Evolutionary conservation across 2,888 invertebrate genomes (phyloP).

Genomic region (Drosophila kambysellisi): DNA sequence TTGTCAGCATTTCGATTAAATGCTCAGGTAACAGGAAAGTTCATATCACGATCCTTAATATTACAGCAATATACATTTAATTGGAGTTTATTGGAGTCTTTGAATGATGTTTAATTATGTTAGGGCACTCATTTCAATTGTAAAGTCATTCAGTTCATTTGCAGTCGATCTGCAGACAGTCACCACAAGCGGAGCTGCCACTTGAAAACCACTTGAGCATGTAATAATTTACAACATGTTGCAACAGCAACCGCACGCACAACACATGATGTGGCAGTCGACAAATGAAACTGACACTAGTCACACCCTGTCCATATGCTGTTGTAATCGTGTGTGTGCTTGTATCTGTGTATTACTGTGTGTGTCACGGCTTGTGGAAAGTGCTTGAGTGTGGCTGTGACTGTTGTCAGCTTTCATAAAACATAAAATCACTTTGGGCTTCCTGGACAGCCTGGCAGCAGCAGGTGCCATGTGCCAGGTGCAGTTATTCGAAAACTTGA

Average conservation of each 20-base stretch:
- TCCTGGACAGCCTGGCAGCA: slow-evolving; percentile 39
- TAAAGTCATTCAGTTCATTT: slow-evolving; percentile 35
- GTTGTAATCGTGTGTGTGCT: slow-evolving; percentile 15
- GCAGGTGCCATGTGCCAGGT: slow-evolving; percentile 29
- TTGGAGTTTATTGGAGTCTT: slow-evolving; percentile 8
- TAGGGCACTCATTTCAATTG: slow-evolving; percentile 21
- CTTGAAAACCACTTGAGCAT: slow-evolving; percentile 68
- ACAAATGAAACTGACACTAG: slow-evolving; percentile 68
- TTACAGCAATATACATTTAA: slow-evolving; percentile 14
- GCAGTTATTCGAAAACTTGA: slow-evolving; percentile 39
- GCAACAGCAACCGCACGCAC: slow-evolving; percentile 60
- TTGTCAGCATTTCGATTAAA: neutral
- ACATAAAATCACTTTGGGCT: slow-evolving; percentile 72
- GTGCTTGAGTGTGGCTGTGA: slow-evolving; percentile 31
- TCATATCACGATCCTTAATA: neutral
- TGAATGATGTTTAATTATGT: slow-evolving; percentile 30
- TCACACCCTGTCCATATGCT: slow-evolving; percentile 16
- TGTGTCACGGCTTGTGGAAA: slow-evolving; percentile 41
- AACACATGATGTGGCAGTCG: slow-evolving; percentile 27
- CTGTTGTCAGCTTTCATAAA: slow-evolving; percentile 76
- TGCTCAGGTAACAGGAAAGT: neutral
- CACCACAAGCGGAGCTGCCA: slow-evolving; percentile 44
- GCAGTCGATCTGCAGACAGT: slow-evolving; percentile 42
- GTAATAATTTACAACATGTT: slow-evolving; percentile 72
- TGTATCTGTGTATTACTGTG: slow-evolving; percentile 12